Percentiles rank a stretch among this genome's conserved stretches.
Conservation (phyloP, 1,140 invertebrate species). For the Brachionus paranguensis region DNA sequence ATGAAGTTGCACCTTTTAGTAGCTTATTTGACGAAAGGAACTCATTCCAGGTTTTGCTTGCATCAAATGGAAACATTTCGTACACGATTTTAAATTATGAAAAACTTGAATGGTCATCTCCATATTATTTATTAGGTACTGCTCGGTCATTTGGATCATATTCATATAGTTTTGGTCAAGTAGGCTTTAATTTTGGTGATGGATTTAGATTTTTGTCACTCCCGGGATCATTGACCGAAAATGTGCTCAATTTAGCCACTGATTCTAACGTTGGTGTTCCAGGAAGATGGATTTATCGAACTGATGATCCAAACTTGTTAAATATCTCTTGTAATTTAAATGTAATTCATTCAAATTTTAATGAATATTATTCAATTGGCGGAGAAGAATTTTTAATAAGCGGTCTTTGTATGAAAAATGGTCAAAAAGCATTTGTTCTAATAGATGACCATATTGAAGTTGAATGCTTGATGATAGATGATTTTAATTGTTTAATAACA, state of each 20-base stretch:
- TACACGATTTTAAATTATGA: background rate
- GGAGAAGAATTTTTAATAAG: background rate
- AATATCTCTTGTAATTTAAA: background rate
- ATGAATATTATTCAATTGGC: too few species aligned
- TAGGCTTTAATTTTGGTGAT: conserved; percentile 6
- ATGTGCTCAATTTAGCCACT: background rate
- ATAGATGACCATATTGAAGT: background rate
- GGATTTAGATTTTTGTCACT: background rate
- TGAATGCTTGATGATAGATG: background rate
- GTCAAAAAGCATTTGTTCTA: background rate
- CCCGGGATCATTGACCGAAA: background rate
- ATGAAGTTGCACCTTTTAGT: background rate
- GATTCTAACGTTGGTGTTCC: background rate
- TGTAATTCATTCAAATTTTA: too few species aligned
- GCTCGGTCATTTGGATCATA: too few species aligned
- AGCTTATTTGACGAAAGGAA: background rate
- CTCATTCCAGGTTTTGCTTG: background rate
- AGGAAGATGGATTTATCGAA: background rate
- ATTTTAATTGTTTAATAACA: background rate
- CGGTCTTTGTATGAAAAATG: background rate
- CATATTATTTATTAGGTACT: too few species aligned
- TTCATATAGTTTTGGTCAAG: too few species aligned
- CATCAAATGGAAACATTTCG: background rate
- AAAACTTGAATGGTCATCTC: background rate
- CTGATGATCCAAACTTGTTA: background rate